Evolutionary conservation across 2,888 invertebrate species (phyloP).

Genomic region (Calephelis perditalis): DNA sequence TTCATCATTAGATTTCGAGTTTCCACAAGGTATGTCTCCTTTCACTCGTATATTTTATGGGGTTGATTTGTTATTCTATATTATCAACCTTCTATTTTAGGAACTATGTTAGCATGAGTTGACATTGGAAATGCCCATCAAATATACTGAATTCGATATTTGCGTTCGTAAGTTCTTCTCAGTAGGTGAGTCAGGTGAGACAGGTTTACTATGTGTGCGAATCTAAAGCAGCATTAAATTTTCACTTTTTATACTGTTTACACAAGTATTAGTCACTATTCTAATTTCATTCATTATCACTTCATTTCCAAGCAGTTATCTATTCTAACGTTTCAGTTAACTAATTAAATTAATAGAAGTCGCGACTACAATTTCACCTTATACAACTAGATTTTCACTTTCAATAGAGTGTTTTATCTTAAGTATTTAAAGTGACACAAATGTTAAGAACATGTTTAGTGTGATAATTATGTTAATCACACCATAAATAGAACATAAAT

Average conservation of each 20-base stretch:
- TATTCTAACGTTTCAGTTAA: constrained; percentile 26
- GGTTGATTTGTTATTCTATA: constrained; percentile 37
- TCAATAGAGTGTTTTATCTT: constrained; percentile 35
- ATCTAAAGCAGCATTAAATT: constrained; percentile 48
- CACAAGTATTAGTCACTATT: constrained; percentile 9
- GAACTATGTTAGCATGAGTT: not conserved
- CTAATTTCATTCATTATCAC: constrained; percentile 20
- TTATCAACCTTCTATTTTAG: not conserved
- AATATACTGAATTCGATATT: constrained; percentile 44
- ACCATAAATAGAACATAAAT: not conserved
- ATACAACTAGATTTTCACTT: constrained; percentile 38
- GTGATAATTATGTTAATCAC: not conserved
- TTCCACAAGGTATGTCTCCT: constrained; percentile 70
- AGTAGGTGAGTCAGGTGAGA: constrained; percentile 60
- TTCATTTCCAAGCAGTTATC: constrained; percentile 37
- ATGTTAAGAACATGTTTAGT: not conserved
- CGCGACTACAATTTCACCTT: constrained; percentile 33
- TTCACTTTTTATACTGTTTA: constrained; percentile 41
- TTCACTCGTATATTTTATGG: constrained; percentile 66
- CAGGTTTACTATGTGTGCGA: constrained; percentile 53
- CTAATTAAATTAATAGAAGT: constrained; percentile 54
- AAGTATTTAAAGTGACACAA: too few species aligned
- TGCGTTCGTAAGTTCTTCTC: constrained; percentile 47
- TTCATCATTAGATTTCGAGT: constrained; percentile 38
- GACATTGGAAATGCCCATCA: not conserved